phyloP scores from a whole-genome alignment of 2,797 vertebrate species.

The Tokudaia muenninki region DNA sequence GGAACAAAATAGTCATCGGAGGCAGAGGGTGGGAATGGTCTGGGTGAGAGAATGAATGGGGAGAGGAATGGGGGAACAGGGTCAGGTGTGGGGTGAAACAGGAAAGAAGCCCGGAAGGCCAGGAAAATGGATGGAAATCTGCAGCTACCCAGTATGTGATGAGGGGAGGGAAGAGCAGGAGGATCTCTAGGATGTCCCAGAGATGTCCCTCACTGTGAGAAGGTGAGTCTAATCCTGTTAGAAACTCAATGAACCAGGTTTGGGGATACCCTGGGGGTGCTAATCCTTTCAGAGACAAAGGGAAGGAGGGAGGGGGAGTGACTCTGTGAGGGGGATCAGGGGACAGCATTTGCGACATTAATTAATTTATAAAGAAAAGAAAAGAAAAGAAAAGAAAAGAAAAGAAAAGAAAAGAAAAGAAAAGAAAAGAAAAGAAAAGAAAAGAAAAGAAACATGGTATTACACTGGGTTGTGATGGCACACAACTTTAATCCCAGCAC shows the following conservation, averaged over 20 bases:
- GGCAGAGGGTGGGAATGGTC: not conserved
- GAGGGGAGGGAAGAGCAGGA: not conserved
- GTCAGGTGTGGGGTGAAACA: not conserved
- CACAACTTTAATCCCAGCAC: not conserved
- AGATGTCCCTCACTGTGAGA: not conserved
- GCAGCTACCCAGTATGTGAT: not conserved
- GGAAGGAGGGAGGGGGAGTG: too few relatives aligned
- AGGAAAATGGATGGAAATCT: not conserved
- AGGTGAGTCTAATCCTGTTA: too few relatives aligned
- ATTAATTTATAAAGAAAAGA: too few relatives aligned
- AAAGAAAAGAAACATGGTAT: not conserved
- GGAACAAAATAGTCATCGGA: not conserved
- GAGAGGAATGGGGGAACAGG: not conserved
- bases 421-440: too few relatives aligned
- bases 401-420: too few relatives aligned
- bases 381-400: too few relatives aligned
- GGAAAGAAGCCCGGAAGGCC: not conserved
- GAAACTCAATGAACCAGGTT: too few relatives aligned
- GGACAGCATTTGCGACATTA: too few relatives aligned
- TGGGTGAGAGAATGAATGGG: not conserved
- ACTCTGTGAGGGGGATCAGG: accelerated
- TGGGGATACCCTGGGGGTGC: too few relatives aligned
- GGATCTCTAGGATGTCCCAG: not conserved
- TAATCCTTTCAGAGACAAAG: too few relatives aligned
- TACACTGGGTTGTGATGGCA: not conserved